Base-by-base conservation (phyloP, 2,888 invertebrate species). In the Drosophila vallismaia region DNA sequence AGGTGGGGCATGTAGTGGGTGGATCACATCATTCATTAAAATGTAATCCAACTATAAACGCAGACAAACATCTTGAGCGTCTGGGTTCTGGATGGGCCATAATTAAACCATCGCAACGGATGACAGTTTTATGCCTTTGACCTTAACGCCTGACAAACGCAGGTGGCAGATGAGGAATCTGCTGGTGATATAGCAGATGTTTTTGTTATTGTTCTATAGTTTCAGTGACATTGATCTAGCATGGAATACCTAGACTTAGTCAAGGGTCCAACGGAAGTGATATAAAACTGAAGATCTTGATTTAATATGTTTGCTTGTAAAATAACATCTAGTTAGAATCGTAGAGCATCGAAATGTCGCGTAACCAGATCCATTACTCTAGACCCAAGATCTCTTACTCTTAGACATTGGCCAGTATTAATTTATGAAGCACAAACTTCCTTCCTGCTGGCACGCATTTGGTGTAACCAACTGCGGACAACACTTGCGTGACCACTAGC, bases 371-470 rank as follows among this genome's bases (percentile, higher is more conserved):
- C n/a, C n/a, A 36, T 2, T n/a, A 36, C n/a, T 2, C 6, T 28
- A 28, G 28, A 12, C 12, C 59, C 52, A 7, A 52, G 59, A 59
- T 71, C 75, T 66, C 7, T 29, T 28, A 72, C 63, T n/a, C 38
- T 26, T 33, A 52, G 42, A 76, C 87, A 83, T 81, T 83, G 82
- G 73, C 82, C 82, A 87, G 73, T 82, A 78, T 82, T 85, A 85
- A 76, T 83, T 87, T 82, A 82, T 82, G 82, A 87, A 82, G 79
- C 88, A 85, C 88, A 82, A 73, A 74, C 86, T 87, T 87, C 82
- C 86, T 87, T 85, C 82, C 82, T 71, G 77, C 60, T 70, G 50
- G 31, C 52, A 77, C 75, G 80, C 82, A 82, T 76, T 70, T 58
- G 57, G 56, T 82, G 64, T 75, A 74, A 77, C 55, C 54, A 28